Base-by-base conservation (phyloP, 2,113 vertebrate genomes). In the Empidonax alnorum region DNA sequence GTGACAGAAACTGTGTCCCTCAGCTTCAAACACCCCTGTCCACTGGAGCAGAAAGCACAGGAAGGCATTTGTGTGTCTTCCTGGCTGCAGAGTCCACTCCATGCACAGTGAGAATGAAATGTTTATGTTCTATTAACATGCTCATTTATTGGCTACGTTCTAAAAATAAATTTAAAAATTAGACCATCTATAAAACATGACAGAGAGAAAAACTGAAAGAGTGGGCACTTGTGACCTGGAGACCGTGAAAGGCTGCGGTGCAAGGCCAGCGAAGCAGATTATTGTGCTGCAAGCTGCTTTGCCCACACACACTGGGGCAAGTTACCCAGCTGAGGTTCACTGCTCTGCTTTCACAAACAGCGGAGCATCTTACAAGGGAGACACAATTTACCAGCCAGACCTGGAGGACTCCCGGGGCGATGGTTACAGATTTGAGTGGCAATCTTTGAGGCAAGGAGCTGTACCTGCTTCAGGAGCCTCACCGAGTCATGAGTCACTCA, bases 231-330 rank as follows among this genome's bases (percentile, higher is more conserved):
- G 63, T 95, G 28, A 90, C 25, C 59, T 47, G 31, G 25, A 68
- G 63, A 78, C 28, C n/a, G 24, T 25, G 79, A 59, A 39, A 58
- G 41, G 42, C 21, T 30, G 53, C 50, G 79, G 93, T 4, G 14
- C 49, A 85, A 96, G 37, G 39, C 15, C 56, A 68, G 30, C 52
- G 55, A 59, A 89, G 65, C 59, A 94, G 90, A 75, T 16, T 0
- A 46, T 58, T 91, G 87, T 68, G 76, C 81, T 33, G 65, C 50
- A 92, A 89, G n/a, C 21, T 41, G 50, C 65, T 78, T 77, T 90
- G 17, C 42, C 53, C 25, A 46, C 33, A 41, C 63, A 74, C 0
- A 1, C 37, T 25, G 55, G 19, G 74, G 42, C 67, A 80, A 49
- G 44, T 41, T 28, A 66, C 7, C 86, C 59, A 85, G 77, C 20